Percentiles rank a stretch among this genome's conserved stretches.
Conservation (phyloP, 2,888 invertebrate genomes). For the Pseudoips prasinana region DNA sequence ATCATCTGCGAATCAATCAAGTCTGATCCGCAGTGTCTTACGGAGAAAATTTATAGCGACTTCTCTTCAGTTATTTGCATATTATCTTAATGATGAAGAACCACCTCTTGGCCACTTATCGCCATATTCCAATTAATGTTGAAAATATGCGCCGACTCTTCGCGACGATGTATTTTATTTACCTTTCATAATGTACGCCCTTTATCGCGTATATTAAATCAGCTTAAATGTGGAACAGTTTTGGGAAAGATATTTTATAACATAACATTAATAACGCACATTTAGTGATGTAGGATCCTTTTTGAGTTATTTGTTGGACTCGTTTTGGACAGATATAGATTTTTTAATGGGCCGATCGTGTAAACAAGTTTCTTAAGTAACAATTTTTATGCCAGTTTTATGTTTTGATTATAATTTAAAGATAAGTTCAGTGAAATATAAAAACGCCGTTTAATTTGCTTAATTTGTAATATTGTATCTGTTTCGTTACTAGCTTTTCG, state of each 20-base stretch:
- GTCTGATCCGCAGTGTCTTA: constrained; percentile 45
- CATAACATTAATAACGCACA: constrained; percentile 37
- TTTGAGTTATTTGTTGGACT: constrained; percentile 18
- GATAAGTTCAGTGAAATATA: too few relatives aligned
- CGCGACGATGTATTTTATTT: constrained; percentile 61
- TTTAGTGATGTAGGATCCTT: constrained; percentile 15
- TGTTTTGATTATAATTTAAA: too few relatives aligned
- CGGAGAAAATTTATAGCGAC: constrained; percentile 51
- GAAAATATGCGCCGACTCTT: constrained; percentile 58
- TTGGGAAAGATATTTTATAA: constrained; percentile 44
- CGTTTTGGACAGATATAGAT: constrained; percentile 5
- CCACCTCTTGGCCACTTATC: constrained; percentile 60
- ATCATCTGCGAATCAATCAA: constrained; percentile 63
- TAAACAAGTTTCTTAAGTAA: too few relatives aligned
- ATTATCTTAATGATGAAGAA: constrained; percentile 73
- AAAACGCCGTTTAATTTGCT: too few relatives aligned
- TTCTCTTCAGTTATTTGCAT: constrained; percentile 61
- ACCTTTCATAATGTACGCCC: constrained; percentile 62
- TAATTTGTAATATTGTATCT: too few relatives aligned
- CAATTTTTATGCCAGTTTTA: too few relatives aligned
- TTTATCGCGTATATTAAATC: constrained; percentile 59
- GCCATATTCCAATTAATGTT: constrained; percentile 72
- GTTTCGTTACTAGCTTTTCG: too few relatives aligned
- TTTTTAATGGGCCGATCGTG: constrained; percentile 1
- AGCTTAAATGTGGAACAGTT: constrained; percentile 57